These are phyloP conservation scores for Lithophane socia DNA, from an alignment of 2,888 invertebrate species.

Conservation along the genomic window DNA sequence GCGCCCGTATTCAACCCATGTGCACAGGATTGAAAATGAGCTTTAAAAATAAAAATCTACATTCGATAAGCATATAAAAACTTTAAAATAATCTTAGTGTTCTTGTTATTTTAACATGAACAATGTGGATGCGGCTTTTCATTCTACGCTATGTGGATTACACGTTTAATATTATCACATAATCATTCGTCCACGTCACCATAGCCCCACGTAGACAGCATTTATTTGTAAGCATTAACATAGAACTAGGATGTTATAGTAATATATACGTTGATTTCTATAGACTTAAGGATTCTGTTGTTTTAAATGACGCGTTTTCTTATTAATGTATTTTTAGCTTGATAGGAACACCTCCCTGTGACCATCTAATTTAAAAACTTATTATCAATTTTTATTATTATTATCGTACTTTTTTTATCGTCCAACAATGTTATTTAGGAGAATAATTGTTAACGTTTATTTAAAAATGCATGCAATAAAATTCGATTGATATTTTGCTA, in stretches of 20 bases:
- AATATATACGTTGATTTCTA: slow-evolving; percentile 90
- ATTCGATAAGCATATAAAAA: slow-evolving; percentile 38
- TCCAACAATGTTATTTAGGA: slow-evolving; percentile 85
- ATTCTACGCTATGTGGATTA: slow-evolving; percentile 42
- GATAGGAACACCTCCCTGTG: slow-evolving; percentile 64
- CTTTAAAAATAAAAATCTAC: slow-evolving; percentile 34
- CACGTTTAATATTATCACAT: slow-evolving; percentile 25
- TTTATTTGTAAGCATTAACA: slow-evolving; percentile 89
- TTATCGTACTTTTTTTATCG: slow-evolving; percentile 73
- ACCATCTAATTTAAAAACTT: slow-evolving; percentile 61
- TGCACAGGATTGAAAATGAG: slow-evolving; percentile 26
- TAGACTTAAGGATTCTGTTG: slow-evolving; percentile 87
- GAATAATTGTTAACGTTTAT: slow-evolving; percentile 84
- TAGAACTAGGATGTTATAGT: slow-evolving; percentile 87
- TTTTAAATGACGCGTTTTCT: slow-evolving; percentile 79
- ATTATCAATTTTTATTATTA: slow-evolving; percentile 66
- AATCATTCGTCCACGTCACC: slow-evolving; percentile 46
- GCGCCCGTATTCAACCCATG: slow-evolving; percentile 42
- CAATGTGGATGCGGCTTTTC: slow-evolving; percentile 27
- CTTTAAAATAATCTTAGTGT: slow-evolving; percentile 18
- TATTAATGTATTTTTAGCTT: slow-evolving; percentile 68
- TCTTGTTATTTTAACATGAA: slow-evolving; percentile 5
- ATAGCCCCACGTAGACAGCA: slow-evolving; percentile 85
- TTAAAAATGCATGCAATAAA: slow-evolving; percentile 88
- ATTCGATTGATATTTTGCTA: slow-evolving; percentile 87